Evolutionary conservation across 1,140 invertebrate species (phyloP).

Genomic region (Brachionus paranguensis): DNA sequence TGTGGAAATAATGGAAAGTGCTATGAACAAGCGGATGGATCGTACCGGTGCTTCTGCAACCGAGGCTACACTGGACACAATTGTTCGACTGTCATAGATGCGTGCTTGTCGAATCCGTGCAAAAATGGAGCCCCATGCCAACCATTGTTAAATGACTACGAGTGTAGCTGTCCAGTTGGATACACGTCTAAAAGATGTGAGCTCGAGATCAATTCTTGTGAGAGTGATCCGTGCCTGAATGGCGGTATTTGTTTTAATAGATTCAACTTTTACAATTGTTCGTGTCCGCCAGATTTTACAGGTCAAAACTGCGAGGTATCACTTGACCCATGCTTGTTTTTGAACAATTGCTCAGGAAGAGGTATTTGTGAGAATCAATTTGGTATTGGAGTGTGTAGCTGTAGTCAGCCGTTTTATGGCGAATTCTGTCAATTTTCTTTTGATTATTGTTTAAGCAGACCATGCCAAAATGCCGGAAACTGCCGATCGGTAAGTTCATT

Average conservation of each 20-base stretch:
- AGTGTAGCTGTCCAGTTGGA: conserved; percentile 77
- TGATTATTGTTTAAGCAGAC: conserved; percentile 40
- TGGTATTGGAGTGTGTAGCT: conserved; percentile 47
- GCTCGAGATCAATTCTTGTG: background rate
- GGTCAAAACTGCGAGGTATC: background rate
- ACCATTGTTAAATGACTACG: conserved; percentile 58
- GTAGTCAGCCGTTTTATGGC: conserved; percentile 55
- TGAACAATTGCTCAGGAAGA: background rate
- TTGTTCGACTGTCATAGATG: conserved; percentile 86
- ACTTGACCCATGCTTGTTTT: background rate
- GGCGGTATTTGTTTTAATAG: conserved; percentile 4
- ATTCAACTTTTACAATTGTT: background rate
- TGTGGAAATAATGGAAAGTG: background rate
- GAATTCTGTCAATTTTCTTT: conserved; percentile 29
- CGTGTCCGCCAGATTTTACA: background rate
- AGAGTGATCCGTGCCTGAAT: background rate
- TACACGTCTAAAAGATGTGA: conserved; percentile 44
- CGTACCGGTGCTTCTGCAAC: conserved; percentile 69
- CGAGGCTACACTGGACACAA: conserved; percentile 67
- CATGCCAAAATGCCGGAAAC: conserved; percentile 81
- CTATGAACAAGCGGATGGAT: background rate
- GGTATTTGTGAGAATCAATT: background rate
- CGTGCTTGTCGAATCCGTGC: conserved; percentile 76
- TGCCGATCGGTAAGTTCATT: conserved; percentile 61
- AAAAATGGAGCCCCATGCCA: conserved; percentile 79